Percentiles rank a stretch among this genome's conserved stretches.
Conservation (phyloP, 1,140 invertebrate species). For the Dinoponera quadriceps region DNA sequence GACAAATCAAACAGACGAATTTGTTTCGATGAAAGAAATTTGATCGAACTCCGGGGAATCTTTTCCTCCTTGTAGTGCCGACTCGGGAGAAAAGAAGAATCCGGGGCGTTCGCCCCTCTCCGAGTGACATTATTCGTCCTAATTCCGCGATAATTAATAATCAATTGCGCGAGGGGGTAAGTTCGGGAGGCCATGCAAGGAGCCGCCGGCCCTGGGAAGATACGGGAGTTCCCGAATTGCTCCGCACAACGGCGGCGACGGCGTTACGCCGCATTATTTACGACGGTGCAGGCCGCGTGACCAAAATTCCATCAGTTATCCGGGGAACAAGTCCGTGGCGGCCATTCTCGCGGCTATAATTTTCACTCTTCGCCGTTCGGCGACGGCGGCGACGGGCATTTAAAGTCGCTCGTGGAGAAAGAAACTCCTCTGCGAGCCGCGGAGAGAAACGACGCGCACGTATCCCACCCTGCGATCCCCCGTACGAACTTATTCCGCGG, state of each 20-base stretch:
- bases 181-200: constrained; percentile 11
- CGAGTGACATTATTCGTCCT: constrained; percentile 9
- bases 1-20: too few relatives aligned
- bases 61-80: too few relatives aligned
- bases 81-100: too few relatives aligned
- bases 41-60: too few relatives aligned
- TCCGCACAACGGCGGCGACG: too few relatives aligned
- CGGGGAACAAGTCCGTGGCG: background rate
- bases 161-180: constrained; percentile 18
- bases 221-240: constrained; percentile 22
- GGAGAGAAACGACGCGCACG: constrained; percentile 29
- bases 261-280: constrained; percentile 42
- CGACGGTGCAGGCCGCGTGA: constrained; percentile 34
- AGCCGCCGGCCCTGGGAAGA: background rate
- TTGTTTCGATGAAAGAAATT: too few relatives aligned
- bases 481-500: constrained; percentile 38
- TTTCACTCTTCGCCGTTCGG: constrained; percentile 3
- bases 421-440: background rate
- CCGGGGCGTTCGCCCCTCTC: background rate
- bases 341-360: constrained; percentile 10
- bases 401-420: constrained; percentile 7
- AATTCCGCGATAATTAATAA: constrained; percentile 38
- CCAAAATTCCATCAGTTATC: constrained; percentile 43
- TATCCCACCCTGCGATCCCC: constrained; percentile 11
- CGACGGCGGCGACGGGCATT: background rate